Evolutionary conservation across 2,888 invertebrate species (phyloP).

Genomic region (Bimastos eiseni): DNA sequence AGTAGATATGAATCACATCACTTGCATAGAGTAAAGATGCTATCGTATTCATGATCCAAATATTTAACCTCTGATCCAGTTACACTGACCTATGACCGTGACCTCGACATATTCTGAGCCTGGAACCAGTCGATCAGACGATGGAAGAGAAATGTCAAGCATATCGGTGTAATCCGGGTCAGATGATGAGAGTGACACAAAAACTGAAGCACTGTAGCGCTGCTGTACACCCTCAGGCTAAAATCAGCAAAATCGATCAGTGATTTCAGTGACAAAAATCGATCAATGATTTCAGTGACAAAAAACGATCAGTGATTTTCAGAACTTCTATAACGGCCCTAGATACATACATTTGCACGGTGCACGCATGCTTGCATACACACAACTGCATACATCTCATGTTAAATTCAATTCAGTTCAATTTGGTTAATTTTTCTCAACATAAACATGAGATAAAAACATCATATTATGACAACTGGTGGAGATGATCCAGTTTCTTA

Average conservation of each 20-base stretch:
- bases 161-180: constrained; percentile 1
- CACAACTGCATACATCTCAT: neutral
- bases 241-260: neutral
- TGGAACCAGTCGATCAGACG: constrained; percentile 71
- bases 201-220: constrained; percentile 68
- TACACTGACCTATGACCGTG: constrained; percentile 64
- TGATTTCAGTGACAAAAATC: too few relatives aligned
- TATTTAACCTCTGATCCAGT: neutral
- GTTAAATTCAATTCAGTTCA: too few relatives aligned
- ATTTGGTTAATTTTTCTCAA: too few relatives aligned
- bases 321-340: neutral
- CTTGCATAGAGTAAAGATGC: neutral
- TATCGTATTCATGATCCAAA: neutral
- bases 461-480: neutral
- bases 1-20: neutral
- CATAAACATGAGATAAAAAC: too few relatives aligned
- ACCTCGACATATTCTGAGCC: constrained; percentile 76
- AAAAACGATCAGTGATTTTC: too few relatives aligned
- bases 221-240: constrained; percentile 74
- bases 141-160: constrained; percentile 54
- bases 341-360: neutral
- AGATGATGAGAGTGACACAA: constrained; percentile 70
- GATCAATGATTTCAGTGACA: too few relatives aligned
- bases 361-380: neutral
- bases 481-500: too few relatives aligned